Evolutionary conservation across 2,113 vertebrate genomes (phyloP).

Genomic region (Poecile atricapillus): DNA sequence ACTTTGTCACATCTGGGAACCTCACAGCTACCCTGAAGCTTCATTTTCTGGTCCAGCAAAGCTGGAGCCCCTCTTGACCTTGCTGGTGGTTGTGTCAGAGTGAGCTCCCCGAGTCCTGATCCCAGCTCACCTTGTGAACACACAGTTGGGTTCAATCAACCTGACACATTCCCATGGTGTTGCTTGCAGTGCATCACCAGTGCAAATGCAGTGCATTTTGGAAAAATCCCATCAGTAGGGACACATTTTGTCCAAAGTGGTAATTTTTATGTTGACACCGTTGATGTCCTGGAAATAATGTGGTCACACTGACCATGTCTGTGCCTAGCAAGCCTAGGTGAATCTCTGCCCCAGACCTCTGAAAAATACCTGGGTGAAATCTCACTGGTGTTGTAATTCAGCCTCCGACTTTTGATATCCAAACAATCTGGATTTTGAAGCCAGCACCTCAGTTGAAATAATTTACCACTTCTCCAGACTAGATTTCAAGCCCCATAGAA

Average conservation of each 20-base stretch:
- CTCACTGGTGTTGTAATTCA: background rate
- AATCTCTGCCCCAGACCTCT: background rate
- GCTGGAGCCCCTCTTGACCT: background rate
- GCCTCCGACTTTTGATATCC: background rate
- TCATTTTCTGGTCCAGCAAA: background rate
- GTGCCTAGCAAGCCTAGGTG: background rate
- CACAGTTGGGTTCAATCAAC: background rate
- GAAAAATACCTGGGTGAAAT: background rate
- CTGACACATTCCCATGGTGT: background rate
- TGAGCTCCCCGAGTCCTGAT: rapidly evolving
- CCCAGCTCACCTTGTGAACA: background rate
- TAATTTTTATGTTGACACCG: rapidly evolving
- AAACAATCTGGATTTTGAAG: background rate
- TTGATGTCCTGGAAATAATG: background rate
- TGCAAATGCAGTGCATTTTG: background rate
- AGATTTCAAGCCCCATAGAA: background rate
- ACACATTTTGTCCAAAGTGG: background rate
- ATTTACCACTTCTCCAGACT: background rate
- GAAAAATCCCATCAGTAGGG: background rate
- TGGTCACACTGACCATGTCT: background rate
- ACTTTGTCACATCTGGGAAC: constrained; percentile 42
- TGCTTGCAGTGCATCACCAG: background rate
- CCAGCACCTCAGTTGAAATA: background rate
- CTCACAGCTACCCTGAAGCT: constrained; percentile 13
- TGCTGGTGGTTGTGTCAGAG: background rate